These are phyloP conservation scores for Poeciliopsis turneri DNA, from an alignment of 2,797 vertebrate species.

Conservation along the genomic window DNA sequence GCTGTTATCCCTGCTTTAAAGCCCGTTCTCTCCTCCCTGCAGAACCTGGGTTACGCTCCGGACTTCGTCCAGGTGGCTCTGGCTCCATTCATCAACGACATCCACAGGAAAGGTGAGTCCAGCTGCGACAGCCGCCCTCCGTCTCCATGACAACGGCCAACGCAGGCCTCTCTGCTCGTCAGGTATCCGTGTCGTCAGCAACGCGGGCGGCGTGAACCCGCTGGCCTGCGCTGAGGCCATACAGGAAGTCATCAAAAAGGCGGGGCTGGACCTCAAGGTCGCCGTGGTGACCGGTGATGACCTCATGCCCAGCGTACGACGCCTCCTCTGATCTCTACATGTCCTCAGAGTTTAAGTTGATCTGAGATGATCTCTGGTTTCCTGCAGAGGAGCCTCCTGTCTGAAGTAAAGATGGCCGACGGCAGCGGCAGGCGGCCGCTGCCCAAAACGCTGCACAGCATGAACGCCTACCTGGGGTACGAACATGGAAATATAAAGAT, in stretches of 20 bases:
- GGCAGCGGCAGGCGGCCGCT: slow-evolving; percentile 66
- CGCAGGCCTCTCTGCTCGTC: not conserved
- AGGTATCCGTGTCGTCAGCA: slow-evolving; percentile 89
- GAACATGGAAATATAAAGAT: not conserved
- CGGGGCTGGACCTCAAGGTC: slow-evolving; percentile 85
- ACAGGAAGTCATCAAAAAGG: slow-evolving; percentile 82
- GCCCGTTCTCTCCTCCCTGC: slow-evolving; percentile 23
- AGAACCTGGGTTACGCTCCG: slow-evolving; percentile 85
- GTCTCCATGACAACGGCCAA: slow-evolving; percentile 21
- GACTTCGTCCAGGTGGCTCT: slow-evolving; percentile 86
- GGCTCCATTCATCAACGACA: slow-evolving; percentile 87
- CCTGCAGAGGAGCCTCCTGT: slow-evolving; percentile 78
- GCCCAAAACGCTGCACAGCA: slow-evolving; percentile 84
- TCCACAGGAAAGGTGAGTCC: slow-evolving; percentile 84
- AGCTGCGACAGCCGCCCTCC: too few species aligned
- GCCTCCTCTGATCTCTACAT: not conserved
- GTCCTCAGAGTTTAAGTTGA: too few species aligned
- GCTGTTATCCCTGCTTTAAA: not conserved
- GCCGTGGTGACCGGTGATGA: slow-evolving; percentile 89
- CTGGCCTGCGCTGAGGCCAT: slow-evolving; percentile 84
- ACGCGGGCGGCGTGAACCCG: slow-evolving; percentile 87
- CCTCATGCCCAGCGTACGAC: slow-evolving; percentile 83
- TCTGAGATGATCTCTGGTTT: not conserved
- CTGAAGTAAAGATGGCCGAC: slow-evolving; percentile 75
- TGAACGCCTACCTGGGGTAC: slow-evolving; percentile 89